These are phyloP conservation scores for Pogonocichla stellata DNA, from an alignment of 2,113 vertebrate species.

Conservation along the genomic window DNA sequence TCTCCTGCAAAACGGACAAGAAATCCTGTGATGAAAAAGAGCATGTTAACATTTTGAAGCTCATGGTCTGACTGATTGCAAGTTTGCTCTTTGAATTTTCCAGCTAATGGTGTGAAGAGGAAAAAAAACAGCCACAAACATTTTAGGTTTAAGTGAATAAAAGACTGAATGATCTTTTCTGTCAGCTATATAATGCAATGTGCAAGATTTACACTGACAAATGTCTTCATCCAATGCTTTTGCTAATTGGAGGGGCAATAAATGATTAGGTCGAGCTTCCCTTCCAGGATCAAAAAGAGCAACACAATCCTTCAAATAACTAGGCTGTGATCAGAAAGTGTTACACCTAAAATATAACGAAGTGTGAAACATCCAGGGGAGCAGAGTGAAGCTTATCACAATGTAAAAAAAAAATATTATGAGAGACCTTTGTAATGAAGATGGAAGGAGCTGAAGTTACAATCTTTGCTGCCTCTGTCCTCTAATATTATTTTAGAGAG, in stretches of 20 bases:
- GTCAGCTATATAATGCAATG: neutral
- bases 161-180: constrained; percentile 9
- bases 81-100: constrained; percentile 10
- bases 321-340: neutral
- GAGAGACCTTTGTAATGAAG: constrained; percentile 12
- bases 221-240: neutral
- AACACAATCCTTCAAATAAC: neutral
- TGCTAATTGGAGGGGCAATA: neutral
- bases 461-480: constrained; percentile 28
- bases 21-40: neutral
- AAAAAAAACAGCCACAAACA: neutral
- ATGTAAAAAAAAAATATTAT: neutral
- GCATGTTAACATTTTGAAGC: neutral
- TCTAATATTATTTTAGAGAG: constrained; percentile 29
- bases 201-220: neutral
- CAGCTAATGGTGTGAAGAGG: neutral
- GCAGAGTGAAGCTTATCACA: neutral
- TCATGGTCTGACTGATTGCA: neutral
- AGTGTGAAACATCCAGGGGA: neutral
- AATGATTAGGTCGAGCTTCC: neutral
- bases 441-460: constrained; percentile 31
- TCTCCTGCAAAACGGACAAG: neutral
- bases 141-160: neutral
- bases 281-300: constrained; percentile 1
- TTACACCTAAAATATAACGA: neutral